Evolutionary conservation across 1,140 invertebrate genomes (phyloP).

Genomic region (Drosophila pseudoananassae): DNA sequence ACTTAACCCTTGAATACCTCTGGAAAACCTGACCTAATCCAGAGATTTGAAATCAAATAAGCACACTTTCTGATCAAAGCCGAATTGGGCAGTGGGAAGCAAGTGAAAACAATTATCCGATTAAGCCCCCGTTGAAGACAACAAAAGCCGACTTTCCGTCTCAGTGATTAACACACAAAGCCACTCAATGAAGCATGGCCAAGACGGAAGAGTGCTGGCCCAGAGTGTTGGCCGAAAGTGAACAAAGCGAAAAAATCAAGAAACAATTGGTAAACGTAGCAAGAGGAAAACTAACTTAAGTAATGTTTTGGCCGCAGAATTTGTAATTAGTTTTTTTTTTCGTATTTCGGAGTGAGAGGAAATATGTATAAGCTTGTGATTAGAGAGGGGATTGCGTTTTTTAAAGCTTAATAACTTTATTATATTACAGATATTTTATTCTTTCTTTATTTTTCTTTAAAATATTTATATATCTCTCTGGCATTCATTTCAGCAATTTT

Average conservation of each 20-base stretch:
- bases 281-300: conserved; percentile 12
- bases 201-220: conserved; percentile 20
- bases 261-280: conserved; percentile 7
- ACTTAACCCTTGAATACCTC: background rate
- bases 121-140: conserved; percentile 33
- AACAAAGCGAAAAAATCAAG: background rate
- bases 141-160: conserved; percentile 44
- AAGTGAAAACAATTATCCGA: conserved; percentile 30
- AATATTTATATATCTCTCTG: too few relatives aligned
- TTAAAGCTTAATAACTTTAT: background rate
- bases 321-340: conserved; percentile 46
- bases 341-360: background rate
- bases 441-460: background rate
- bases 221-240: conserved; percentile 22
- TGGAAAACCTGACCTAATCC: conserved; percentile 13
- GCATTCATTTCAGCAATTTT: too few relatives aligned
- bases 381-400: background rate
- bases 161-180: conserved; percentile 74
- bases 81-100: conserved; percentile 15
- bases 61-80: conserved; percentile 53
- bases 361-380: background rate
- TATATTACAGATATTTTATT: background rate
- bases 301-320: background rate
- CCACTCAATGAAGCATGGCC: conserved; percentile 55
- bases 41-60: conserved; percentile 51